These are phyloP conservation scores for Tortrix viridana DNA, from an alignment of 2,888 invertebrate genomes.

Conservation along the genomic window DNA sequence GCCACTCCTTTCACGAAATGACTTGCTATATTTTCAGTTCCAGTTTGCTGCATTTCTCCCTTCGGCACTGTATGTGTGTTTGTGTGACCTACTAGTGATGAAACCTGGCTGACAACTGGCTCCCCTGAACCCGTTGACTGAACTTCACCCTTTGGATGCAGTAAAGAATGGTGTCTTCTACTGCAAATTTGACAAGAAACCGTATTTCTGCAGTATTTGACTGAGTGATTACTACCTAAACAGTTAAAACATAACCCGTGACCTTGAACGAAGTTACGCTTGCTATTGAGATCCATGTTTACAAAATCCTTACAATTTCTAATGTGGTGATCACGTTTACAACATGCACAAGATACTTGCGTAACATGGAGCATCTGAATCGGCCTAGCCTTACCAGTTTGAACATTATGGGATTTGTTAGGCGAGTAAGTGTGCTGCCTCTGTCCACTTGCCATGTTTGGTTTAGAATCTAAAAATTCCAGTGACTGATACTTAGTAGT, in stretches of 20 bases:
- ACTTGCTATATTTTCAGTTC: background rate
- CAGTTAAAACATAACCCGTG: conserved; percentile 18
- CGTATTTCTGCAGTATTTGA: conserved; percentile 2
- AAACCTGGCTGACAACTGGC: background rate
- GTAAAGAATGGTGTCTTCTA: conserved; percentile 14
- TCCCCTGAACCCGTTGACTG: background rate
- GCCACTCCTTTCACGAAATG: conserved; percentile 8
- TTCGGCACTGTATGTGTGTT: background rate
- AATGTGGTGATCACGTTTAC: conserved; percentile 4
- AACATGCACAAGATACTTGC: background rate
- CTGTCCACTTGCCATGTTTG: background rate
- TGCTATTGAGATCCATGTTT: conserved; percentile 3
- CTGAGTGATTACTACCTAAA: conserved; percentile 16
- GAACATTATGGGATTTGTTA: background rate
- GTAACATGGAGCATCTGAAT: conserved; percentile 4
- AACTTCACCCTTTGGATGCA: background rate
- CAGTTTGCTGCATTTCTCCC: background rate
- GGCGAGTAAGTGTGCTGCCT: background rate
- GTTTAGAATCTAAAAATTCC: conserved; percentile 27
- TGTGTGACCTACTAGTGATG: background rate
- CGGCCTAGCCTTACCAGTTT: background rate
- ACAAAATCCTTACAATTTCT: conserved; percentile 13
- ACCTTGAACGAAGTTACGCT: conserved; percentile 8
- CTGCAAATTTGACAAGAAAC: conserved; percentile 12
- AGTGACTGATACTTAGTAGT: conserved; percentile 26